A percentile compares a stretch with the other conserved stretches of the same genome.
Conservation (phyloP, 2,797 vertebrate genomes). For the Halcyon chelicuti region DNA sequence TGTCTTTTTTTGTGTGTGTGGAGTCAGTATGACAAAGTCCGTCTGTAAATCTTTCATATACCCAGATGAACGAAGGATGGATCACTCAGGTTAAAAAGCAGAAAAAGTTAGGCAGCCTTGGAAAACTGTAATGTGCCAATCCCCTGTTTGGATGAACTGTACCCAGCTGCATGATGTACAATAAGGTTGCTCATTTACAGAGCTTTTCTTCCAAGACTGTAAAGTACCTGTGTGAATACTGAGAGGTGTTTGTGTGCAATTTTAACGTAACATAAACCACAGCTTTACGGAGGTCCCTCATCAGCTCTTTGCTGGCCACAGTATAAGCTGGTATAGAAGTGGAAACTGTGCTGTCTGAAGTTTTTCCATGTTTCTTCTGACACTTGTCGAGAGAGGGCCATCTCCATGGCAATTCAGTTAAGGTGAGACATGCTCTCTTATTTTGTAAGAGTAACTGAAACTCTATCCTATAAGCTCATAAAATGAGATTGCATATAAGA, state of each 20-base stretch:
- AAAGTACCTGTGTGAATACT: slow-evolving; percentile 43
- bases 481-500: slow-evolving; percentile 58
- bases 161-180: slow-evolving; percentile 44
- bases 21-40: neutral
- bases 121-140: neutral
- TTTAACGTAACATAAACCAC: neutral
- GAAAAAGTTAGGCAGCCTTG: neutral
- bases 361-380: slow-evolving; percentile 27
- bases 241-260: neutral
- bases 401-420: slow-evolving; percentile 10
- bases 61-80: neutral
- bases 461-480: slow-evolving; percentile 30
- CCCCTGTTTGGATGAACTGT: slow-evolving; percentile 28
- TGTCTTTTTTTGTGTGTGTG: too few relatives aligned
- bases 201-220: slow-evolving; percentile 36
- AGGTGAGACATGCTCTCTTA: slow-evolving; percentile 35
- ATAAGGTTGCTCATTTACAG: slow-evolving; percentile 37
- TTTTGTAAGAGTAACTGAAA: slow-evolving; percentile 41
- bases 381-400: slow-evolving; percentile 2
- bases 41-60: neutral
- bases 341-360: neutral
- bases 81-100: neutral
- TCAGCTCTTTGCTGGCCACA: neutral
- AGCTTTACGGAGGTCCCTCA: neutral
- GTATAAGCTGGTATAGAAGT: neutral